A percentile compares a stretch with the other conserved stretches of the same genome.
These are phyloP conservation scores for Penaeus chinensis DNA, from an alignment of 1,140 invertebrate genomes.

Conservation along the genomic window DNA sequence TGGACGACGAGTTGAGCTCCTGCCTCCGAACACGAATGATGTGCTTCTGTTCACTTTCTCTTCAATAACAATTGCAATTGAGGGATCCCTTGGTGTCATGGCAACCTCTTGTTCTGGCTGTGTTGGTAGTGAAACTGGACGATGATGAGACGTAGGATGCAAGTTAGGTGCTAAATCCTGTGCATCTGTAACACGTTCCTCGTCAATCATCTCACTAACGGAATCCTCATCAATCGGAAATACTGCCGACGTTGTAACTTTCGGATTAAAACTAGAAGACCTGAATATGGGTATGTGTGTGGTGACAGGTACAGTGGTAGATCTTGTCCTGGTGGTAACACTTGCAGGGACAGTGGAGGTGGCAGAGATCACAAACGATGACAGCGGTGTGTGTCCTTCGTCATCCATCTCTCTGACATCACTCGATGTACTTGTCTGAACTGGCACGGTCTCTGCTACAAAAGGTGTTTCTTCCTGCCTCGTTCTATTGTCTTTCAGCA, in stretches of 20 bases:
- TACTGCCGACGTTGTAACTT: background rate
- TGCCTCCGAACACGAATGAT: too few relatives aligned
- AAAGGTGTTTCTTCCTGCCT: constrained; percentile 1
- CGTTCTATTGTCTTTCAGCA: constrained; percentile 11
- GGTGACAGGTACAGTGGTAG: constrained; percentile 52
- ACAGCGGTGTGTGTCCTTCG: background rate
- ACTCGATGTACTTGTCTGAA: constrained; percentile 11
- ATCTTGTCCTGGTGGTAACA: constrained; percentile 51
- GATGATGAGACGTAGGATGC: constrained; percentile 44
- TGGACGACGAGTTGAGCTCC: background rate
- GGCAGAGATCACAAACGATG: constrained; percentile 26
- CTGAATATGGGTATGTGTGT: constrained; percentile 27
- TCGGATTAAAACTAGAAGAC: background rate
- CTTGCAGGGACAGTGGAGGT: constrained; percentile 44
- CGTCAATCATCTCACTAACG: background rate
- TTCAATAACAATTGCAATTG: too few relatives aligned
- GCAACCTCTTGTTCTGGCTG: background rate
- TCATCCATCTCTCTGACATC: constrained; percentile 2
- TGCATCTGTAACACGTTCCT: background rate
- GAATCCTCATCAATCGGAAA: background rate
- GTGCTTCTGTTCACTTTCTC: too few relatives aligned
- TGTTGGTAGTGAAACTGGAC: constrained; percentile 8
- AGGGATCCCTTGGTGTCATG: background rate
- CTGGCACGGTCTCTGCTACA: constrained; percentile 3
- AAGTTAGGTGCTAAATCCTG: background rate